These are phyloP conservation scores for Oppia nitens DNA, from an alignment of 1,140 invertebrate genomes.

Conservation along the genomic window DNA sequence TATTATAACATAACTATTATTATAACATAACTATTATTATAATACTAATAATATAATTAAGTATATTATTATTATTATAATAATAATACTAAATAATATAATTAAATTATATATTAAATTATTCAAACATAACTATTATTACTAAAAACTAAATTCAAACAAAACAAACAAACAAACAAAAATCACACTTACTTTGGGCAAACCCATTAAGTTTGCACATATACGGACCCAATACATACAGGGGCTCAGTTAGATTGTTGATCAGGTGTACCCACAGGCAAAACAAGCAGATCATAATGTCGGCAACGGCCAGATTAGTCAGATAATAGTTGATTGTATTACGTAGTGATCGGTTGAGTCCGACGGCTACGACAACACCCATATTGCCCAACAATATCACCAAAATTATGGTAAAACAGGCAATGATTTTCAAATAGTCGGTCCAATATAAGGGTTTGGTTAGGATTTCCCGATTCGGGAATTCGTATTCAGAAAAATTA, in stretches of 20 bases:
- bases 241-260: slow-evolving; percentile 24
- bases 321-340: slow-evolving; percentile 31
- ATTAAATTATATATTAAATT: no score
- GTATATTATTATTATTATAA: no score
- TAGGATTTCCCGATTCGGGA: neutral
- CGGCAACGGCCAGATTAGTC: slow-evolving; percentile 30
- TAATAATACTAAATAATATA: no score
- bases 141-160: no score
- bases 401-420: slow-evolving; percentile 23
- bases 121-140: no score
- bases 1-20: no score
- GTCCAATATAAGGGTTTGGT: slow-evolving; percentile 19
- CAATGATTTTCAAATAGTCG: slow-evolving; percentile 25
- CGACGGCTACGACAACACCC: slow-evolving; percentile 35
- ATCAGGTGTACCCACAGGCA: slow-evolving; percentile 36
- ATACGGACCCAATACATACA: slow-evolving; percentile 29
- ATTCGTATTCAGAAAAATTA: neutral
- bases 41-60: no score
- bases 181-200: slow-evolving; percentile 31
- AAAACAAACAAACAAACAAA: no score
- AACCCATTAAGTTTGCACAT: slow-evolving; percentile 36
- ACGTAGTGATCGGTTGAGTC: slow-evolving; percentile 31
- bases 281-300: slow-evolving; percentile 29
- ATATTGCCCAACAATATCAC: slow-evolving; percentile 33
- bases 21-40: no score